These are phyloP conservation scores for Euglossa dilemma DNA, from an alignment of 1,140 invertebrate species.

Conservation along the genomic window DNA sequence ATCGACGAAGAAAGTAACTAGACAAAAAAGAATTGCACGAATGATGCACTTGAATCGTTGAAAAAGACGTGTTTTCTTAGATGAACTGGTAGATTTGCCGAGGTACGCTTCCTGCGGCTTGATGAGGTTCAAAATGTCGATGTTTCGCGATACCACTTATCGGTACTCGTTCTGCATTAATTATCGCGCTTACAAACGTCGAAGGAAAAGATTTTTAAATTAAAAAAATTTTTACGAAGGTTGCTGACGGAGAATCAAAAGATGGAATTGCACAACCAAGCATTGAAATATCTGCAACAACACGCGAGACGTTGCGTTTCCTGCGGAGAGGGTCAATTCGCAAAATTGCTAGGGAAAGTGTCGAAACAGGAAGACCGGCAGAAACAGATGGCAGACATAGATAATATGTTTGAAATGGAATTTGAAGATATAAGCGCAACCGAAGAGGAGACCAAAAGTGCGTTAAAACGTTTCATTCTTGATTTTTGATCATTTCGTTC, in stretches of 20 bases:
- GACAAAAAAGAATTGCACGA: not conserved
- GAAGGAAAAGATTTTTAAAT: not conserved
- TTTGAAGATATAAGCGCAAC: not conserved
- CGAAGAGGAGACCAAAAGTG: constrained; percentile 3
- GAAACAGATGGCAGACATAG: constrained; percentile 24
- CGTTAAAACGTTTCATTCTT: not conserved
- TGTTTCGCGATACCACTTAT: constrained; percentile 84
- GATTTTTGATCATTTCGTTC: not conserved
- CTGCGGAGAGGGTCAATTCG: constrained; percentile 83
- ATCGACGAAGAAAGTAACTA: not conserved
- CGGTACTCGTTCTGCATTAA: constrained; percentile 60
- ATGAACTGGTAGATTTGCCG: constrained; percentile 80
- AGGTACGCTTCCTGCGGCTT: constrained; percentile 85
- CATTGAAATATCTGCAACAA: constrained; percentile 83
- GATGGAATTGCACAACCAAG: constrained; percentile 84
- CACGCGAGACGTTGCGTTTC: constrained; percentile 82
- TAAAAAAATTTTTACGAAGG: constrained; percentile 66
- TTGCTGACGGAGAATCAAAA: constrained; percentile 85
- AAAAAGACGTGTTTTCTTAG: constrained; percentile 59
- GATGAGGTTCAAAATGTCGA: constrained; percentile 83
- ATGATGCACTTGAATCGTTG: not conserved
- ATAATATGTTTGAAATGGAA: constrained; percentile 32
- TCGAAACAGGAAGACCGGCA: constrained; percentile 63
- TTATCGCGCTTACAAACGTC: constrained; percentile 8
- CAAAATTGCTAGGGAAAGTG: constrained; percentile 79